Evolutionary conservation across 2,113 vertebrate species (phyloP).

Genomic region (Bos indicus): DNA sequence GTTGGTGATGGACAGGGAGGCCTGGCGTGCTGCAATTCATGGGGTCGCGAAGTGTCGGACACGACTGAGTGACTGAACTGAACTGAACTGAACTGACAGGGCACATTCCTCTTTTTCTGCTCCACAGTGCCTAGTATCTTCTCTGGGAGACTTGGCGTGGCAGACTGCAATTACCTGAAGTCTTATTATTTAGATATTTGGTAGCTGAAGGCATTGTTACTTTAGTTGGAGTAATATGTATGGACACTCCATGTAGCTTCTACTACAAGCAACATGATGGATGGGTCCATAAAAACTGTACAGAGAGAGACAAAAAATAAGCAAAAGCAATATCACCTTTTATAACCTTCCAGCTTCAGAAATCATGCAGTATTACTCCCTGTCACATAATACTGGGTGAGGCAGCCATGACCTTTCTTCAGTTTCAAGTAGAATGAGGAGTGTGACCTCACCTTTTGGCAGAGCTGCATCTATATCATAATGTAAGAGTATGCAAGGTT

Average conservation of each 20-base stretch:
- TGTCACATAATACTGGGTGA: background rate
- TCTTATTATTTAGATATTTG: background rate
- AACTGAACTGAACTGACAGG: background rate
- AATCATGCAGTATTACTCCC: background rate
- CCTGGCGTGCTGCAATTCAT: too few species aligned
- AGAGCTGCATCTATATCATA: background rate
- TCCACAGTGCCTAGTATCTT: background rate
- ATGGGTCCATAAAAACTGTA: background rate
- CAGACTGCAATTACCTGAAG: background rate
- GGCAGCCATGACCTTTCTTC: background rate
- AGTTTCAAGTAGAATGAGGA: background rate
- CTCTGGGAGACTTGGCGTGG: background rate
- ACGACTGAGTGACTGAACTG: too few species aligned
- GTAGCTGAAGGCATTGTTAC: background rate
- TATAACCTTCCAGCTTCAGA: background rate
- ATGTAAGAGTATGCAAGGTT: background rate
- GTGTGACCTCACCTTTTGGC: background rate
- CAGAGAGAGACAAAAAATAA: background rate
- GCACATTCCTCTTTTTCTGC: background rate
- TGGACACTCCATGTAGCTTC: fast-evolving
- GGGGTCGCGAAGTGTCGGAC: too few species aligned
- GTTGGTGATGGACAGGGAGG: too few species aligned
- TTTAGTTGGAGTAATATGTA: background rate
- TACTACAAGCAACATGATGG: background rate
- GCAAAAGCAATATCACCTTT: background rate